Base-by-base conservation (phyloP, 2,888 invertebrate species). In the Rhogogaster chlorosoma region DNA sequence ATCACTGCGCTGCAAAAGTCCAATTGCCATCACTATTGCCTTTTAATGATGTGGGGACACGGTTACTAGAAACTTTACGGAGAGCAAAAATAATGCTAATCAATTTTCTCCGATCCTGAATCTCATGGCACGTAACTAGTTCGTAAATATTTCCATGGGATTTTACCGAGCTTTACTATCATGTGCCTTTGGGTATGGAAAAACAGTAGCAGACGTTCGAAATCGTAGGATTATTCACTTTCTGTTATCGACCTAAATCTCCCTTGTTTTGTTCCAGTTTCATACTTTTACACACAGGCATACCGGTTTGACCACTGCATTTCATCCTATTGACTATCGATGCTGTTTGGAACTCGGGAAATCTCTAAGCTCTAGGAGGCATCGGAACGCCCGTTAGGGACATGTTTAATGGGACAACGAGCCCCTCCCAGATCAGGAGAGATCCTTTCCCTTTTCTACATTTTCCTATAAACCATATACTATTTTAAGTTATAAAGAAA, bases 231-330 rank as follows among this genome's bases (percentile, higher is more conserved):
- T 77, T 77, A 90, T 90, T 91, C 91, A 90, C 91, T 91, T 91
- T 91, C 91, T 88, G 90, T 88, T 80, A 87, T 86, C 89, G 91
- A 91, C 91, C 91, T 86, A 87, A 89, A 90, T 91, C 87, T 64
- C 82, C 64, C 82, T 86, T 85, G 84, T 86, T 89, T 88, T 89
- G 83, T 83, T 83, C 83, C 7, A 83, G 67, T 67, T 83, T 70
- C 70, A 67, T 22, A 83, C 83, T n/a, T 83, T 42, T 67, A n/a
- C 45, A 83, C 83, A 45, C 26, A 15, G 67, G 45, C 32, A 45
- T 83, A 83, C 83, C 83, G 83, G 83, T 83, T 70, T 7, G 29
- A 83, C 67, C 15, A 36, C n/a, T 45, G 49, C 70, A 22, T 83
- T 83, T 45, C 67, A 83, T 45, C 80, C 80, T 38, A 32, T 49